Conservation (phyloP, 2,888 invertebrate species). For the Scaptomyza caliginosa region DNA sequence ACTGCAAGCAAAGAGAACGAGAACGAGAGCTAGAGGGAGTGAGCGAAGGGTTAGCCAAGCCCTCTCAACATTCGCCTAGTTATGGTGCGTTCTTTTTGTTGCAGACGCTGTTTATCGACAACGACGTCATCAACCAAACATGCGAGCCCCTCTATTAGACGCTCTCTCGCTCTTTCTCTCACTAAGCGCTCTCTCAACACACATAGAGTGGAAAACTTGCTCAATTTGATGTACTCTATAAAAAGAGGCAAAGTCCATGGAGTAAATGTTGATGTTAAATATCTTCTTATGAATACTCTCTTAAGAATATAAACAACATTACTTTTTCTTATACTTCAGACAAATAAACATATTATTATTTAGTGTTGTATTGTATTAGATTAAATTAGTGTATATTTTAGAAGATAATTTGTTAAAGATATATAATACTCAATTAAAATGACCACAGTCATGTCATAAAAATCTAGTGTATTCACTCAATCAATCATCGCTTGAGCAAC, state of each 20-base stretch:
- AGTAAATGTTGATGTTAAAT: too few species aligned
- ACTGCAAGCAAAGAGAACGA: not conserved
- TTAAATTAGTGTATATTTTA: too few species aligned
- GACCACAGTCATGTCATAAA: not conserved
- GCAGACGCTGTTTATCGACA: constrained; percentile 30
- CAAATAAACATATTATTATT: too few species aligned
- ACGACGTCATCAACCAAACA: constrained; percentile 41
- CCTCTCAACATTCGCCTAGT: constrained; percentile 34
- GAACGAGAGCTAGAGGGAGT: not conserved
- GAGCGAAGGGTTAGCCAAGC: not conserved
- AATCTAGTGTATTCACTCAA: not conserved
- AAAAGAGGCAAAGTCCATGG: not conserved
- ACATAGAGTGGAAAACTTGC: constrained; percentile 7
- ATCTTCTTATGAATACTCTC: too few species aligned
- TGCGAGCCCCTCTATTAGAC: constrained; percentile 45
- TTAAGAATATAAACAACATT: too few species aligned
- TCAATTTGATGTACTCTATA: not conserved
- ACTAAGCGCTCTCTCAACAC: not conserved
- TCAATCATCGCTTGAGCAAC: constrained; percentile 1
- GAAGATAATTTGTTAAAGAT: not conserved
- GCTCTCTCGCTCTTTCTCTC: constrained; percentile 11
- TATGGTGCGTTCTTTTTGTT: constrained; percentile 46
- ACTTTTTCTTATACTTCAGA: too few species aligned
- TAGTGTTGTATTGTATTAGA: too few species aligned
- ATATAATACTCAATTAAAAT: too few species aligned